Evolutionary conservation across 1,140 invertebrate species (phyloP), one percentile per base, ranked within the genome.

Genomic region (Apis cerana): DNA sequence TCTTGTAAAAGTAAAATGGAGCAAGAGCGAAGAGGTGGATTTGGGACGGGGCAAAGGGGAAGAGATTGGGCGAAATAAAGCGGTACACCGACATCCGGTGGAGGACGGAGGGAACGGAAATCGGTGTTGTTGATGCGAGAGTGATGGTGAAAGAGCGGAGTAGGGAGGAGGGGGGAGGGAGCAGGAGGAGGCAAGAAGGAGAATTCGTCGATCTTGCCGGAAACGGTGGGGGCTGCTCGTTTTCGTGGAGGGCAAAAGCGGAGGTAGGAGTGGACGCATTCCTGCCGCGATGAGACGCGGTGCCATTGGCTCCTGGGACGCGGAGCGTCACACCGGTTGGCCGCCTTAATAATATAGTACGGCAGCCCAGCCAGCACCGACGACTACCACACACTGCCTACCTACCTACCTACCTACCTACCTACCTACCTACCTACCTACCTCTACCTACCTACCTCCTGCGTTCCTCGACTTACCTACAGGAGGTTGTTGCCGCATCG

Each of bases 311-410:
- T 92, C 89, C 88, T 80, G 87, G 88, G 75, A 85, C 84, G 88
- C 88, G 84, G 84, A 91, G 90, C 92, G 92, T 93, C 91, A 93
- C 92, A 92, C 92, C 88, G 91, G 91, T 92, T 93, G 92, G 92
- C 91, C 90, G 89, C 86, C 91, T 92, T 93, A 93, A 93, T 93
- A 89, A 93, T 91, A 93, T 88, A 90, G 90, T 93, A 89, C 89
- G 89, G 87, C 89, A 71, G 81, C 61, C 85, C 89, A 85, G 75
- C 76, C 83, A 80, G 77, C 83, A 62, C 75, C 80, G 80, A 81
- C 84, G 81, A 91, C 90, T 88, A 89, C 91, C 87, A 88, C 87
- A 82, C 86, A 79, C 75, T 85, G 52, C 83, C 71, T 76, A 56
- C 86, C 86, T 83, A 67, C 80, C 54, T 85, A 86, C 83, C 75